Evolutionary conservation across 2,888 invertebrate species (phyloP), one percentile per base, ranked within the genome.

Genomic region (Pyralis farinalis): DNA sequence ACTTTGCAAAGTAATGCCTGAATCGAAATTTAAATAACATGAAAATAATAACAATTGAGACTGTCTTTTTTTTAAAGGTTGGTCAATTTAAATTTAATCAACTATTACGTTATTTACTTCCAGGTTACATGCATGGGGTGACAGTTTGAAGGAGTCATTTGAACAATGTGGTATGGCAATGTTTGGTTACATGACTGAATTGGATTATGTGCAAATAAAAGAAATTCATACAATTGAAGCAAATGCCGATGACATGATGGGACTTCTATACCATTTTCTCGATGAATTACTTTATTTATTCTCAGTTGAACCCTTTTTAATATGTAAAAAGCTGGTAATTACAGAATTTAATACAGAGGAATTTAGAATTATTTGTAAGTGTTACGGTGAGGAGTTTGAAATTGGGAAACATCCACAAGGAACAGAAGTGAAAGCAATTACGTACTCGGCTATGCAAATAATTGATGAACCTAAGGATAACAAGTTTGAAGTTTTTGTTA

Each of bases 391-490:
- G 86, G 94, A 96, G 59, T 99, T 99, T 82, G 91, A 93, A 61
- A 90, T 98, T 41, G 94, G 94, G 1, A 98, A 97, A 80, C 99
- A 99, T 88, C 97, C 98, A 0, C 99, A 98, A 85, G 99, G 98
- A 8, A 95, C 97, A 1, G 99, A 99, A 88, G 97, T 99, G 1
- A 99, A 99, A 80, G 99, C 99, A 22, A 99, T 99, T 53, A 99
- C 99, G 3, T 99, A 99, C 83, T 98, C 99, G 5, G 97, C 98
- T 40, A 99, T 99, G 99, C 98, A 99, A 88, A 92, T 96, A 51
- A 87, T 97, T 53, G 93, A 94, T 63, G 90, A 92, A 55, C 91
- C 93, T 31, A 91, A 94, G 55, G 91, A 92, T 59, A 92, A 92
- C 51, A 91, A 92, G 63, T 93, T 92, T 82, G 97, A 99, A 91